Base-by-base conservation (phyloP, 2,888 invertebrate genomes). In the Heliconius charithonia region DNA sequence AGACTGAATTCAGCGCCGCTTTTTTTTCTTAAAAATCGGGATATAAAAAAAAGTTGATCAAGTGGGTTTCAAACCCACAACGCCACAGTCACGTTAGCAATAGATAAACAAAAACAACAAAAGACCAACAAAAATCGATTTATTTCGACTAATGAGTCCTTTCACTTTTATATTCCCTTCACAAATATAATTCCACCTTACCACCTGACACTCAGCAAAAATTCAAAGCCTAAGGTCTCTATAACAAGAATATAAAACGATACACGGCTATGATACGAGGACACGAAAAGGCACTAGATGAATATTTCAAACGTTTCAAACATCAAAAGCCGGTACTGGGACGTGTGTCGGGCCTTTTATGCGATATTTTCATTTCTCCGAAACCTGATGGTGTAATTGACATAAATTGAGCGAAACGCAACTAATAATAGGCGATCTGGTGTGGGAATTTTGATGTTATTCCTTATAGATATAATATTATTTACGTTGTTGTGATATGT, bases 271-370 rank as follows among this genome's bases (percentile, higher is more conserved):
- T 59, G 59, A 59, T 59, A 59, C n/a, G 59, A 87, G 86, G 83
- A 82, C 79, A 85, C 84, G 85, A 83, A 85, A 86, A 86, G 86
- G 85, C 84, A 84, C 84, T 84, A 83, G 86, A 86, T 89, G 89
- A 89, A 89, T 89, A 89, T 89, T 87, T 87, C 86, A 89, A 85
- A 84, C 83, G 84, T 83, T 83, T 56, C 77, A 73, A 83, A 82
- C 80, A 83, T 78, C 80, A 78, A 80, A 77, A 27, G 72, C 51
- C 72, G 29, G 69, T 45, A 51, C 65, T 70, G 79, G 77, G 77
- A 76, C 82, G 85, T 84, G 85, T 83, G 83, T 81, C 78, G 83
- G 66, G 79, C 82, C 81, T 82, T 86, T 86, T 84, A 87, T 85
- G 83, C 77, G 84, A 85, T 86, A 87, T 86, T 87, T 87, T 84